A percentile compares a stretch with the other conserved stretches of the same genome.
These are phyloP conservation scores for Drosophila ustulata DNA, from an alignment of 2,888 invertebrate species.

Conservation along the genomic window DNA sequence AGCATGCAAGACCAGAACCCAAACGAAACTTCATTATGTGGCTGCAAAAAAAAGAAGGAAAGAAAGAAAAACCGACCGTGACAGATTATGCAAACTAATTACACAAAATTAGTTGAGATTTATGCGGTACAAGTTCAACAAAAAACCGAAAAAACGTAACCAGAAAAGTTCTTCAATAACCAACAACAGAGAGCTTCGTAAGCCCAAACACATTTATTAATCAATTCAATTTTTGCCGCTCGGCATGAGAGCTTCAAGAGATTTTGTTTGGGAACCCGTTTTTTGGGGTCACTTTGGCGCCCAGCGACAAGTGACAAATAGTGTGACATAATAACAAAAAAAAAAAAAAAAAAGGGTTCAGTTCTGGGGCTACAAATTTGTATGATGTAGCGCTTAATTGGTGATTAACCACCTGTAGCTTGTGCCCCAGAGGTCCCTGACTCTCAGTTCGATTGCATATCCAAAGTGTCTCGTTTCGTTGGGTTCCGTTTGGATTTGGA, in stretches of 20 bases:
- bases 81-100: conserved; percentile 80
- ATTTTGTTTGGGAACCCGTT: conserved; percentile 47
- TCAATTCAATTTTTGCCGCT: conserved; percentile 73
- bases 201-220: conserved; percentile 64
- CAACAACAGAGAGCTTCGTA: conserved; percentile 30
- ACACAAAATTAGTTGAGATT: conserved; percentile 78
- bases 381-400: conserved; percentile 84
- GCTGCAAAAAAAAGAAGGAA: conserved; percentile 44
- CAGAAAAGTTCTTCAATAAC: conserved; percentile 35
- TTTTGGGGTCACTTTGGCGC: conserved; percentile 43
- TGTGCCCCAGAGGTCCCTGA: conserved; percentile 36
- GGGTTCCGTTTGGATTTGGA: conserved; percentile 33
- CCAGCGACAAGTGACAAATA: conserved; percentile 69
- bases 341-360: conserved; percentile 49
- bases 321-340: conserved; percentile 69
- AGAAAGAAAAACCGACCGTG: conserved; percentile 61
- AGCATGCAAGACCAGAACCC: conserved; percentile 56
- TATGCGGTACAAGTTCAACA: conserved; percentile 55
- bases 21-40: conserved; percentile 52
- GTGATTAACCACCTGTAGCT: conserved; percentile 84
- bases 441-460: conserved; percentile 51
- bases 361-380: conserved; percentile 81
- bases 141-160: conserved; percentile 37
- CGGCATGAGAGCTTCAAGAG: conserved; percentile 52
- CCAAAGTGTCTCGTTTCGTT: conserved; percentile 45